These are phyloP conservation scores for Melipona beecheii DNA, from an alignment of 2,888 invertebrate species.

Conservation along the genomic window DNA sequence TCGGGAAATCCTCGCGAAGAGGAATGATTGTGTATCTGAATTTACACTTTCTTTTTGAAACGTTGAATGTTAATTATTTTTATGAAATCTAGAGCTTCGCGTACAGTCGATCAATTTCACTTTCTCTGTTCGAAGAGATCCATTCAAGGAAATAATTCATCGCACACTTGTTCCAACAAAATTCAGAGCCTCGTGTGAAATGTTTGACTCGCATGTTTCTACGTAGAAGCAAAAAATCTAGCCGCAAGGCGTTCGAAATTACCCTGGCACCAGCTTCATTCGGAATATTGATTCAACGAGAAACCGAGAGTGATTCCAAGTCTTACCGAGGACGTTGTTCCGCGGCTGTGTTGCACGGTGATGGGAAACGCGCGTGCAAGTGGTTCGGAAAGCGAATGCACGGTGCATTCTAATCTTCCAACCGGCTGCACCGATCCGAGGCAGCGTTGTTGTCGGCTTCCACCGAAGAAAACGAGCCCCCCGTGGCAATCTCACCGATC, in stretches of 20 bases:
- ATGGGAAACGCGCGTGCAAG: conserved; percentile 11
- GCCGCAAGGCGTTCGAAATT: no score
- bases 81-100: no score
- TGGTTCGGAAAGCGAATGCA: conserved; percentile 39
- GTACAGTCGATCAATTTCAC: no score
- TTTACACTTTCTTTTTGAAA: no score
- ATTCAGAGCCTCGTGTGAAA: no score
- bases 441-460: conserved; percentile 22
- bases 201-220: no score
- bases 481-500: conserved; percentile 39
- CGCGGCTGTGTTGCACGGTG: not conserved
- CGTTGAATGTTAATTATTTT: no score
- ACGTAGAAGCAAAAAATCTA: not conserved
- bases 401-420: conserved; percentile 59
- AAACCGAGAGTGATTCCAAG: conserved; percentile 32
- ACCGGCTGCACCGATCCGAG: conserved; percentile 39
- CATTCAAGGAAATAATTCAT: no score
- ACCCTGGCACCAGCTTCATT: not conserved
- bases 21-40: no score
- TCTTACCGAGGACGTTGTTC: not conserved
- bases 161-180: no score
- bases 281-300: not conserved
- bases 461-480: conserved; percentile 46
- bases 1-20: no score
- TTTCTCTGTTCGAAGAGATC: no score